A percentile compares a stretch with the other conserved stretches of the same genome.
Conservation (phyloP, 2,888 invertebrate species). For the Baccha elongata region DNA sequence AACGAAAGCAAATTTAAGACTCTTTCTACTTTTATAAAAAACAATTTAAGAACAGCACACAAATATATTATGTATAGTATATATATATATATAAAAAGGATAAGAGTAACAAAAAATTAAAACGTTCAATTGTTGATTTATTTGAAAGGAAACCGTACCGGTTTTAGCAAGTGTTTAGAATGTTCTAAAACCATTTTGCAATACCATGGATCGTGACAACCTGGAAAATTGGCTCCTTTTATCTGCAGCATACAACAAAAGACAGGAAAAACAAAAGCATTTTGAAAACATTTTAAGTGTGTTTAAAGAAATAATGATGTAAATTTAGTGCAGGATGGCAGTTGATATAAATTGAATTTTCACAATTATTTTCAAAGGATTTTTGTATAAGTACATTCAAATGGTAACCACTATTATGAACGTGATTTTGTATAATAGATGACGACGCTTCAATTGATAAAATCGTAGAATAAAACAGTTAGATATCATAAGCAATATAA, state of each 20-base stretch:
- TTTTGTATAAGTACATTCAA: background rate
- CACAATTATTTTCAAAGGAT: background rate
- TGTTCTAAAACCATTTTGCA: slow-evolving; percentile 98
- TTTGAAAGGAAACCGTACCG: slow-evolving; percentile 87
- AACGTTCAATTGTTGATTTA: slow-evolving; percentile 64
- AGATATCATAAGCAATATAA: too few species aligned
- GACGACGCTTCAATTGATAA: too few species aligned
- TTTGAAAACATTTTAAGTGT: slow-evolving; percentile 67
- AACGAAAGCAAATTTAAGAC: slow-evolving; percentile 60
- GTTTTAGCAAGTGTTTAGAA: slow-evolving; percentile 97
- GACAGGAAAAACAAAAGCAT: slow-evolving; percentile 71
- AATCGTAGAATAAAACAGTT: too few species aligned
- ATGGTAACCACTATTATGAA: background rate
- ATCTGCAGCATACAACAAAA: slow-evolving; percentile 85
- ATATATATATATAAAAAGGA: slow-evolving; percentile 29
- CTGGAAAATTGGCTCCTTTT: slow-evolving; percentile 97
- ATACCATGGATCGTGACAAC: slow-evolving; percentile 96
- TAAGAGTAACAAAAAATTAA: slow-evolving; percentile 49
- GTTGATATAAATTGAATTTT: slow-evolving; percentile 14
- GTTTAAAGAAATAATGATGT: slow-evolving; percentile 56
- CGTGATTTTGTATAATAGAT: too few species aligned
- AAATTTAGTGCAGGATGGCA: slow-evolving; percentile 51
- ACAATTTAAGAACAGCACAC: slow-evolving; percentile 47
- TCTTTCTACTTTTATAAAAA: slow-evolving; percentile 19
- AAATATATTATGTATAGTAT: slow-evolving; percentile 5